phyloP scores from a whole-genome alignment of 92 coral and sea anemone species.

The Umimayanthus kanabou region DNA sequence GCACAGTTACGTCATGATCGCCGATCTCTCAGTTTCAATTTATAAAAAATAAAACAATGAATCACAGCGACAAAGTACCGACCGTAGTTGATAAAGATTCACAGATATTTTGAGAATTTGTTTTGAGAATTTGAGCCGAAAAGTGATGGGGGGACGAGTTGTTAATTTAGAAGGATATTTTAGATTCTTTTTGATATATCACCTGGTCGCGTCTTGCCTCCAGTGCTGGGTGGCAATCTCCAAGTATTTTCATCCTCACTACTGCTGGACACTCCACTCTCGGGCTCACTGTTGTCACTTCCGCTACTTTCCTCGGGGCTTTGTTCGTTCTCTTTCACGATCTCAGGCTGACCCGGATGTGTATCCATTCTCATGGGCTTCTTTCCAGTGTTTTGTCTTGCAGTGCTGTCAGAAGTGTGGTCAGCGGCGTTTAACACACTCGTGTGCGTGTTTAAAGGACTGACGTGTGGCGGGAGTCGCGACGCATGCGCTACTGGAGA shows the following conservation, averaged over 20 bases:
- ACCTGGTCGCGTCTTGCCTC: constrained; percentile 83
- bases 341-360: constrained; percentile 43
- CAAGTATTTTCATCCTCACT: constrained; percentile 53
- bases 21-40: no score
- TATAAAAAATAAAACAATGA: no score
- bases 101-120: no score
- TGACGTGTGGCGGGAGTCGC: constrained; percentile 62
- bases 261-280: constrained; percentile 57
- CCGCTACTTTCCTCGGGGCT: constrained; percentile 61
- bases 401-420: constrained; percentile 40
- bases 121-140: no score
- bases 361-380: constrained; percentile 39
- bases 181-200: not conserved
- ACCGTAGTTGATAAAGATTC: no score
- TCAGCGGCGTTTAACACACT: constrained; percentile 77
- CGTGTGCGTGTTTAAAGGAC: constrained; percentile 77
- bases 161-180: no score
- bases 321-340: constrained; percentile 49
- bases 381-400: constrained; percentile 37
- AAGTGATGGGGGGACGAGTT: no score
- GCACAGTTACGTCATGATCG: no score
- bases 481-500: constrained; percentile 50
- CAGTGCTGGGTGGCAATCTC: constrained; percentile 56
- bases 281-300: constrained; percentile 78
- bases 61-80: no score